phyloP scores from a whole-genome alignment of 2,797 vertebrate species.

The Acropternis orthonyx region DNA sequence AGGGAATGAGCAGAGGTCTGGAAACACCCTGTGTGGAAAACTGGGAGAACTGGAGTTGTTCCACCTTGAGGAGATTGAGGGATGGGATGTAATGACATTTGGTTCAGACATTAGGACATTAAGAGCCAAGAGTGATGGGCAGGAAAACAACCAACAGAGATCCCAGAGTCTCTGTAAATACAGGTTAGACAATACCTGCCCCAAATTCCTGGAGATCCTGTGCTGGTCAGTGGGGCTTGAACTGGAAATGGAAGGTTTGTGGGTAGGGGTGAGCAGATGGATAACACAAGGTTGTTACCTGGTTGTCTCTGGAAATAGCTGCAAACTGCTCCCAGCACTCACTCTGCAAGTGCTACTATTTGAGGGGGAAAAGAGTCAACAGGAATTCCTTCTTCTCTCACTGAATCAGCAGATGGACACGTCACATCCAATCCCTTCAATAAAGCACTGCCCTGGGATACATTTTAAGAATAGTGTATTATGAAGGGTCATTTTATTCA shows the following conservation, averaged over 20 bases:
- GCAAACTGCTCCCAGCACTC: background rate
- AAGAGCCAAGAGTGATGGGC: fast-evolving
- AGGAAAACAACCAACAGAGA: fast-evolving
- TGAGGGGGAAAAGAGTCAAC: background rate
- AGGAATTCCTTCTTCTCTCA: background rate
- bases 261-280: background rate
- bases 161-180: fast-evolving
- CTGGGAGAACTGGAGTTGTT: background rate
- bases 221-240: fast-evolving
- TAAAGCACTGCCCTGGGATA: fast-evolving
- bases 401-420: background rate
- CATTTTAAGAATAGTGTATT: fast-evolving
- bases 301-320: background rate
- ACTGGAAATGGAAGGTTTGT: background rate
- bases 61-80: background rate
- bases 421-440: background rate
- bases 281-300: fast-evolving
- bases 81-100: fast-evolving
- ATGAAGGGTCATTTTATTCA: background rate
- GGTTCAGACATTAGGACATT: background rate
- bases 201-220: background rate
- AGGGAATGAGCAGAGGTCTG: background rate
- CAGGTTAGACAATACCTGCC: background rate
- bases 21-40: background rate
- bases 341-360: background rate